Percentiles rank a stretch among this genome's conserved stretches.
Evolutionary conservation across 35 echinoderm and acorn worm species (phyloP).

Genomic region (Apostichopus californicus): DNA sequence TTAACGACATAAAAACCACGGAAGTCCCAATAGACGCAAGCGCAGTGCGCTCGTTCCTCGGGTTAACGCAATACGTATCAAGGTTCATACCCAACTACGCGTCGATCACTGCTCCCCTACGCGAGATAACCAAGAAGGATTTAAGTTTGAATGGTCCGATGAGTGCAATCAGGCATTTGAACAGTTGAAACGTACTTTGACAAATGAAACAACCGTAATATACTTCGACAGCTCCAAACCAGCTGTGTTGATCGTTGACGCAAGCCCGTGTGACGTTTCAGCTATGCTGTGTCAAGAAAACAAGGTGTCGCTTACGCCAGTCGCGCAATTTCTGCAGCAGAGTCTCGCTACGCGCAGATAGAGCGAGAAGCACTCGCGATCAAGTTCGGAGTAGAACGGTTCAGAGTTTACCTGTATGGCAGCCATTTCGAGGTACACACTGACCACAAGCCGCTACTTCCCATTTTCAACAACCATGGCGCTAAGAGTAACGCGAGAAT

Average conservation of each 20-base stretch:
- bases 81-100: too few relatives aligned
- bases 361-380: slow-evolving; percentile 28
- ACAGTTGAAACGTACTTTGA: too few relatives aligned
- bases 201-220: slow-evolving; percentile 60
- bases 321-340: slow-evolving; percentile 49
- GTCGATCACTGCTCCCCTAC: too few relatives aligned
- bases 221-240: slow-evolving; percentile 66
- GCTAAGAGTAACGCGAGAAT: too few relatives aligned
- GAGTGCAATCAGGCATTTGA: too few relatives aligned
- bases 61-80: too few relatives aligned
- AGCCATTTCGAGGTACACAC: too few relatives aligned
- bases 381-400: slow-evolving; percentile 16
- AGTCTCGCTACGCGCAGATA: slow-evolving; percentile 42
- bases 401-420: slow-evolving; percentile 4
- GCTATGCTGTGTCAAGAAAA: slow-evolving; percentile 1
- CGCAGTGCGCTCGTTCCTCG: too few relatives aligned
- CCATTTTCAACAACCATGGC: too few relatives aligned
- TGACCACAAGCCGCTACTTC: too few relatives aligned
- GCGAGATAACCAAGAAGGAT: slow-evolving; percentile 58
- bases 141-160: slow-evolving; percentile 48
- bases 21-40: too few relatives aligned
- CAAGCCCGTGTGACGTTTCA: slow-evolving; percentile 60
- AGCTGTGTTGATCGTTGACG: slow-evolving; percentile 69
- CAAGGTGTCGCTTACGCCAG: slow-evolving; percentile 64
- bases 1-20: too few relatives aligned